Evolutionary conservation across 2,797 vertebrate genomes (phyloP).

Genomic region (Sebastes kiyomatsui): DNA sequence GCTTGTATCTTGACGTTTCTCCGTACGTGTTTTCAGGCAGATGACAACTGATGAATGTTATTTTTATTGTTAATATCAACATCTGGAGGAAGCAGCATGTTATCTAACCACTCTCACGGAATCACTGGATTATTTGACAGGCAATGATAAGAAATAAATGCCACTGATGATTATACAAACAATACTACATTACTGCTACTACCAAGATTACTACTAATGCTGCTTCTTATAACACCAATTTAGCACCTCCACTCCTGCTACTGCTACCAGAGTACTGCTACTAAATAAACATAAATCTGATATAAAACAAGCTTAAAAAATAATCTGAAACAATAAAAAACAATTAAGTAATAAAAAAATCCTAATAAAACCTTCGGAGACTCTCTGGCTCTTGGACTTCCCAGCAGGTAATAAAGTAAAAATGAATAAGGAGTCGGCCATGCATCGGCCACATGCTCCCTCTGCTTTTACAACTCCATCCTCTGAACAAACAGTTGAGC

Average conservation of each 20-base stretch:
- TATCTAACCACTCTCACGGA: neutral
- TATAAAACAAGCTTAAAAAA: neutral
- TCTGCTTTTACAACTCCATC: slow-evolving; percentile 17
- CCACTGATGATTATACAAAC: neutral
- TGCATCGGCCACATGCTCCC: slow-evolving; percentile 5
- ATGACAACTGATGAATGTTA: neutral
- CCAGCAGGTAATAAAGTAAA: neutral
- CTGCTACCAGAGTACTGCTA: neutral
- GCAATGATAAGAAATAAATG: neutral
- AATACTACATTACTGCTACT: neutral
- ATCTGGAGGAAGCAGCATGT: neutral
- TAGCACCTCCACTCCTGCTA: neutral
- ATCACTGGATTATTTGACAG: neutral
- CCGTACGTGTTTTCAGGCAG: neutral
- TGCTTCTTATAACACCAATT: neutral
- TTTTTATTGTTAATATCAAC: neutral
- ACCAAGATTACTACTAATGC: neutral
- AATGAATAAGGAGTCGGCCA: neutral
- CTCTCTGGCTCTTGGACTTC: neutral
- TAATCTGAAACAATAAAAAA: neutral
- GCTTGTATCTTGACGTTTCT: neutral
- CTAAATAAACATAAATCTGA: neutral
- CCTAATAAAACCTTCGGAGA: neutral
- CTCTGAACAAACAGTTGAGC: slow-evolving; percentile 53
- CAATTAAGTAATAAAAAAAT: too few relatives aligned